These are phyloP conservation scores for Adelosebastes latens DNA, from an alignment of 2,797 vertebrate species.

Conservation along the genomic window DNA sequence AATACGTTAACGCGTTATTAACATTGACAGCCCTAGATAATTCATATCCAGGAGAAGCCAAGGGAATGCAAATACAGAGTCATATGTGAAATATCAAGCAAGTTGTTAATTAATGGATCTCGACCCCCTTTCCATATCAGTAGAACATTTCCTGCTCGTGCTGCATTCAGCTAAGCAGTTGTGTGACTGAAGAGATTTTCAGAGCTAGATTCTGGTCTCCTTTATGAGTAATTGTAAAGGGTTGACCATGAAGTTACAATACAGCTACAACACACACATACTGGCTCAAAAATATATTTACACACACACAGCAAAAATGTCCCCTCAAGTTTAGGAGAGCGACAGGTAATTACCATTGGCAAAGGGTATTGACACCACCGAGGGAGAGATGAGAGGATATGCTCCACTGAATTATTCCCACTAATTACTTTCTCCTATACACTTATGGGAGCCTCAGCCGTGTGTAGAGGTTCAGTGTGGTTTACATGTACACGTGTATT, in stretches of 20 bases:
- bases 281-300: background rate
- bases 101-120: background rate
- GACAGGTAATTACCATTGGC: constrained; percentile 53
- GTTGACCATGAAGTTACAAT: background rate
- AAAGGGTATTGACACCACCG: constrained; percentile 47
- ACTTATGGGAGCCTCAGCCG: constrained; percentile 33
- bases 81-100: background rate
- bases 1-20: too few relatives aligned
- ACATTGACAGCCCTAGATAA: background rate
- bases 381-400: constrained; percentile 44
- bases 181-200: background rate
- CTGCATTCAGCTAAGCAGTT: constrained; percentile 1
- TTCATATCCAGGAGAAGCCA: constrained; percentile 6
- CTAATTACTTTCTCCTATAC: constrained; percentile 55
- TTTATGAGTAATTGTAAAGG: constrained; percentile 4
- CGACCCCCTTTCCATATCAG: background rate
- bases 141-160: background rate
- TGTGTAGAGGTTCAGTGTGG: constrained; percentile 22
- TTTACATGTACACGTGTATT: constrained; percentile 27
- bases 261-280: background rate
- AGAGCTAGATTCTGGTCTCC: background rate
- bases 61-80: background rate
- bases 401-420: constrained; percentile 58
- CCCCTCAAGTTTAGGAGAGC: constrained; percentile 21
- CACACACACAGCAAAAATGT: constrained; percentile 10